Percentiles rank a stretch among this genome's conserved stretches.
Conservation (phyloP, 2,797 vertebrate genomes). For the Typhlichthys eigenmanni region DNA sequence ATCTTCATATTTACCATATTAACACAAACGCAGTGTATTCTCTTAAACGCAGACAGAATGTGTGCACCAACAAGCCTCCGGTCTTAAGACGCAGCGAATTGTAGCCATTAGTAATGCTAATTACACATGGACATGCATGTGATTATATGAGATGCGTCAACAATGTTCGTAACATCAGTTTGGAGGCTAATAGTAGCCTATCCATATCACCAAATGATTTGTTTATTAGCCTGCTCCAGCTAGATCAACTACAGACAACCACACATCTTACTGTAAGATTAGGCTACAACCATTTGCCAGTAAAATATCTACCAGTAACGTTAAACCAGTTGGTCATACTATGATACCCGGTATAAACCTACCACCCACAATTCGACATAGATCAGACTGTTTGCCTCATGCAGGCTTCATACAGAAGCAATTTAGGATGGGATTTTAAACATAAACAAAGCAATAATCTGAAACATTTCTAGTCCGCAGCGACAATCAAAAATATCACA, state of each 20-base stretch:
- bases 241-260: conserved; percentile 27
- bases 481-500: conserved; percentile 18
- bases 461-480: too few relatives aligned
- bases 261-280: too few relatives aligned
- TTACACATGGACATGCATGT: conserved; percentile 13
- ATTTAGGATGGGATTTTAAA: conserved; percentile 22
- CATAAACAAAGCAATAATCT: conserved; percentile 18
- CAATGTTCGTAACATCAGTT: conserved; percentile 54
- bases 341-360: too few relatives aligned
- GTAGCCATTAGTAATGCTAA: conserved; percentile 1
- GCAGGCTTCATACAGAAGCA: conserved; percentile 4
- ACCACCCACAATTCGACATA: not conserved
- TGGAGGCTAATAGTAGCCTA: conserved; percentile 16
- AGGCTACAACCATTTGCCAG: not conserved
- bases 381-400: conserved; percentile 9
- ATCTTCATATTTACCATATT: conserved; percentile 24
- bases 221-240: conserved; percentile 47
- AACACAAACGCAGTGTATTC: conserved; percentile 41
- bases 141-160: conserved; percentile 69
- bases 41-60: conserved; percentile 53
- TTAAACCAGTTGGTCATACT: not conserved
- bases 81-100: conserved; percentile 1
- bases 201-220: conserved; percentile 61
- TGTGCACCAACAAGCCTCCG: conserved; percentile 43
- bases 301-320: too few relatives aligned